These are phyloP conservation scores for Perca fluviatilis DNA, from an alignment of 2,113 vertebrate genomes.

Conservation along the genomic window DNA sequence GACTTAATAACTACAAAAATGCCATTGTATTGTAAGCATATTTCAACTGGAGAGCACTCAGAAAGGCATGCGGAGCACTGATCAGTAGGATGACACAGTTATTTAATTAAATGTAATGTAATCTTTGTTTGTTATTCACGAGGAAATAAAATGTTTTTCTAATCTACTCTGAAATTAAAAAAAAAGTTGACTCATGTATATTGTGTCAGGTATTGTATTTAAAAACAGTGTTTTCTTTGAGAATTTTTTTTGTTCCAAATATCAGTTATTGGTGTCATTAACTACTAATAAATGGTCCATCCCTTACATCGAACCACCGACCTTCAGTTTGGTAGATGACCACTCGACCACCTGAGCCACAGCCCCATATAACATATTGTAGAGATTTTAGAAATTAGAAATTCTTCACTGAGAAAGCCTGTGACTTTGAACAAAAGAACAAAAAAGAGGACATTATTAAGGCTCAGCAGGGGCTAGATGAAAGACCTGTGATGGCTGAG, in stretches of 20 bases:
- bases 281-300: too few species aligned
- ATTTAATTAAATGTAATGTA: background rate
- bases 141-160: background rate
- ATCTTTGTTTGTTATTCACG: background rate
- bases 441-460: constrained; percentile 51
- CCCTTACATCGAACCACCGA: too few species aligned
- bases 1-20: constrained; percentile 36
- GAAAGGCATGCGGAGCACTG: background rate
- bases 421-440: too few species aligned
- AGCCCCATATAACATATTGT: too few species aligned
- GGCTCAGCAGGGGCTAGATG: constrained; percentile 58
- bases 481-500: constrained; percentile 53
- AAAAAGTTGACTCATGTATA: background rate
- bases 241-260: background rate
- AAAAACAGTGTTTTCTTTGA: background rate
- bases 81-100: background rate
- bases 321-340: too few species aligned
- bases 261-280: too few species aligned
- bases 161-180: background rate
- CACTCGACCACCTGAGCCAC: too few species aligned
- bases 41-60: constrained; percentile 7
- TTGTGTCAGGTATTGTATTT: too few species aligned
- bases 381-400: too few species aligned
- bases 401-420: too few species aligned
- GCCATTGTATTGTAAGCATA: constrained; percentile 2